Evolutionary conservation across 2,888 invertebrate species (phyloP).

Genomic region (Chironomus tentans): DNA sequence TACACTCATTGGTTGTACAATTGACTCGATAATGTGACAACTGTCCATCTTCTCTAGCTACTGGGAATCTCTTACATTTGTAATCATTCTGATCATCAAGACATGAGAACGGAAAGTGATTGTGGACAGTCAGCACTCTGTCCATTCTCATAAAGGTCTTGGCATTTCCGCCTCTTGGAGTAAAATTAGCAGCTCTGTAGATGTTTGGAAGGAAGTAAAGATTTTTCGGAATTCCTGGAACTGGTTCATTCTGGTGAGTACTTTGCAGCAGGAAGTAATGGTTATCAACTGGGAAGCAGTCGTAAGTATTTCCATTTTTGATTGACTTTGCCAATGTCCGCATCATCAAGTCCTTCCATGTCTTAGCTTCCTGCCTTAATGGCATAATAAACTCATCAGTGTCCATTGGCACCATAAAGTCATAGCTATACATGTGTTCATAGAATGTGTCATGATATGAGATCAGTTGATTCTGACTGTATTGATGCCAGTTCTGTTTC

Average conservation of each 20-base stretch:
- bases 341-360: neutral
- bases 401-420: neutral
- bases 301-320: neutral
- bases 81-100: neutral
- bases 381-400: conserved; percentile 14
- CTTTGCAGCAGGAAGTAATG: neutral
- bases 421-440: neutral
- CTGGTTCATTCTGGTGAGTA: neutral
- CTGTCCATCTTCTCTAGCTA: neutral
- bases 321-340: neutral
- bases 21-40: neutral
- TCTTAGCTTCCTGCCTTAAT: neutral
- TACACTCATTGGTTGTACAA: neutral
- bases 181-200: neutral
- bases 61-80: neutral
- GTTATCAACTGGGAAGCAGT: neutral
- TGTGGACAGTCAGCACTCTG: neutral
- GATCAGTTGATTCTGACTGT: neutral
- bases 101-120: conserved; percentile 6
- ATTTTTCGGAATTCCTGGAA: neutral
- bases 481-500: neutral
- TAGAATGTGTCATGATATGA: conserved; percentile 1
- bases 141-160: conserved; percentile 2
- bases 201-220: neutral
- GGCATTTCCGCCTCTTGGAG: neutral